phyloP scores from a whole-genome alignment of 2,888 invertebrate genomes.

The Listrodromus nycthemerus region DNA sequence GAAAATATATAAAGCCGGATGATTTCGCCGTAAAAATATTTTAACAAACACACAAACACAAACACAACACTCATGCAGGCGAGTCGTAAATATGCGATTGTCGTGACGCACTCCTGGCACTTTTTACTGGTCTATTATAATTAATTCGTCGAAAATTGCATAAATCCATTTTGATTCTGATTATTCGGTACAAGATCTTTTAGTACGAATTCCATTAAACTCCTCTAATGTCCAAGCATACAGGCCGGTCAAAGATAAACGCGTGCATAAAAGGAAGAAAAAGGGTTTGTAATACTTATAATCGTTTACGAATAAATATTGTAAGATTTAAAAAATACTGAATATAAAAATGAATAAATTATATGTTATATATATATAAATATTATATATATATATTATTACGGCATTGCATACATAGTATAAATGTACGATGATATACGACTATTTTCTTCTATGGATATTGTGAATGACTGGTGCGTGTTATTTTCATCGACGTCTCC shows the following conservation, averaged over 20 bases:
- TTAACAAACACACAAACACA: constrained; percentile 47
- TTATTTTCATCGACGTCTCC: constrained; percentile 69
- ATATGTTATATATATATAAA: constrained; percentile 68
- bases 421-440: constrained; percentile 73
- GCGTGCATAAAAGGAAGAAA: constrained; percentile 51
- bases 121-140: constrained; percentile 37
- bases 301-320: constrained; percentile 80
- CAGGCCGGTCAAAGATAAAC: constrained; percentile 42
- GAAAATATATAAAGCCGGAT: constrained; percentile 33
- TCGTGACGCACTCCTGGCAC: constrained; percentile 32
- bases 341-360: constrained; percentile 71
- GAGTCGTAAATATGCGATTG: background rate
- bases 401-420: constrained; percentile 75
- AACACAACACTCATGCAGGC: background rate
- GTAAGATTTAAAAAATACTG: constrained; percentile 67
- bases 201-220: constrained; percentile 39
- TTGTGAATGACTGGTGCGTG: constrained; percentile 77
- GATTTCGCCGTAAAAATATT: constrained; percentile 36
- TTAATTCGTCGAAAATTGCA: background rate
- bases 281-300: constrained; percentile 76
- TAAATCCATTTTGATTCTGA: background rate
- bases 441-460: constrained; percentile 83
- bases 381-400: constrained; percentile 70
- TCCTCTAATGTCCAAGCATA: constrained; percentile 47
- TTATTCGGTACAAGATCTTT: constrained; percentile 66